phyloP scores from a whole-genome alignment of 2,113 vertebrate genomes.

The Microtus oregoni region DNA sequence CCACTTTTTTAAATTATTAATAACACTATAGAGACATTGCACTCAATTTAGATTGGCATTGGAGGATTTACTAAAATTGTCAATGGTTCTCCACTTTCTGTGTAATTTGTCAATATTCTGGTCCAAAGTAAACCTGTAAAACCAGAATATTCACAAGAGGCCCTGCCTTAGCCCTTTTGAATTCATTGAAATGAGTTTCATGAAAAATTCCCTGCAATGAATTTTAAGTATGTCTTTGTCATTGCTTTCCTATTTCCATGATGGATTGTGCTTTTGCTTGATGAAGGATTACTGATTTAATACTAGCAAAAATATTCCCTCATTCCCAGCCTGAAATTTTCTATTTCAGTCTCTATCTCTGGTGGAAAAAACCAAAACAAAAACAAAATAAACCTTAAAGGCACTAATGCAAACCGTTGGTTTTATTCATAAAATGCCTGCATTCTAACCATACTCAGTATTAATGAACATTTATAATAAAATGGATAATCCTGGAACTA shows the following conservation, averaged over 20 bases:
- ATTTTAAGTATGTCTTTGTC: not conserved
- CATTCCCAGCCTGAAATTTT: not conserved
- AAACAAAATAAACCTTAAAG: not conserved
- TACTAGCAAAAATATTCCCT: constrained; percentile 22
- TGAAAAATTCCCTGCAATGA: not conserved
- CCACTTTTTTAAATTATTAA: not conserved
- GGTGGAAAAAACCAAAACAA: not conserved
- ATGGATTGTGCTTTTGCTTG: not conserved
- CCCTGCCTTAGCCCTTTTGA: not conserved
- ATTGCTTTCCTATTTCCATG: not conserved
- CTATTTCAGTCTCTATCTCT: not conserved
- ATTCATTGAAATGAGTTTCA: not conserved
- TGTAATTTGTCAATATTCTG: not conserved
- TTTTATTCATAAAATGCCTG: not conserved
- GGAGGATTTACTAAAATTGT: not conserved
- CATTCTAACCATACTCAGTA: not conserved
- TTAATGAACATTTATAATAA: not conserved
- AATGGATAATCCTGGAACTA: not conserved
- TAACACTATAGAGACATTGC: not conserved
- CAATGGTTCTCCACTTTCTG: not conserved
- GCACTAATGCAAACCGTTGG: not conserved
- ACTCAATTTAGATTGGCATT: not conserved
- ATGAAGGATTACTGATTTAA: not conserved
- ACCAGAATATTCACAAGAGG: not conserved
- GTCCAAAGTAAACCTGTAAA: not conserved